These are phyloP conservation scores for Drosophila borborema DNA, from an alignment of 2,888 invertebrate genomes.

Conservation along the genomic window DNA sequence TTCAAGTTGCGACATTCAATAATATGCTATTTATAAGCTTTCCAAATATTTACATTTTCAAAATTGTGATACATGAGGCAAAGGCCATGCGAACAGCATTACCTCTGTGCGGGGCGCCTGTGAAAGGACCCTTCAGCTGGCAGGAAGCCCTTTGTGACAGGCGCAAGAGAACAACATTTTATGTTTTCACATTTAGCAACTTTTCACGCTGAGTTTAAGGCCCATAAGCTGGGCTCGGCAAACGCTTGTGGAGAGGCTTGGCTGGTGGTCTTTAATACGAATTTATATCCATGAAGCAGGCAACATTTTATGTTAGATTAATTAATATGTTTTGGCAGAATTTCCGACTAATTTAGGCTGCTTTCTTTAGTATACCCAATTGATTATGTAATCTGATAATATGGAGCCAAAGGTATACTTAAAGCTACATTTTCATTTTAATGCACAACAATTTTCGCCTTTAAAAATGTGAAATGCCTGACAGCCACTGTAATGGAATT, in stretches of 20 bases:
- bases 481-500: slow-evolving; percentile 29
- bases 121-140: slow-evolving; percentile 1
- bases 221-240: background rate
- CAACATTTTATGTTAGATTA: slow-evolving; percentile 20
- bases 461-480: background rate
- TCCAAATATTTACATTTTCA: slow-evolving; percentile 10
- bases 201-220: slow-evolving; percentile 27
- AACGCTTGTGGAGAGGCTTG: background rate
- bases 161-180: slow-evolving; percentile 7
- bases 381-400: slow-evolving; percentile 30
- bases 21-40: slow-evolving; percentile 12
- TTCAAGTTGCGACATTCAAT: slow-evolving; percentile 43
- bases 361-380: slow-evolving; percentile 14
- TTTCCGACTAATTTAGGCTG: slow-evolving; percentile 2
- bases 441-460: background rate
- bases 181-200: slow-evolving; percentile 10
- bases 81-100: background rate
- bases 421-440: slow-evolving; percentile 12
- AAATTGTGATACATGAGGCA: background rate
- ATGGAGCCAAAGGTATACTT: background rate
- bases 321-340: slow-evolving; percentile 17
- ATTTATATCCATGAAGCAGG: slow-evolving; percentile 5
- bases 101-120: slow-evolving; percentile 26
- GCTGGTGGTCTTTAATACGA: background rate
- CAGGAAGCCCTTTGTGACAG: background rate